Evolutionary conservation across 2,113 vertebrate genomes (phyloP).

Genomic region (Sinocyclocheilus anophthalmus): DNA sequence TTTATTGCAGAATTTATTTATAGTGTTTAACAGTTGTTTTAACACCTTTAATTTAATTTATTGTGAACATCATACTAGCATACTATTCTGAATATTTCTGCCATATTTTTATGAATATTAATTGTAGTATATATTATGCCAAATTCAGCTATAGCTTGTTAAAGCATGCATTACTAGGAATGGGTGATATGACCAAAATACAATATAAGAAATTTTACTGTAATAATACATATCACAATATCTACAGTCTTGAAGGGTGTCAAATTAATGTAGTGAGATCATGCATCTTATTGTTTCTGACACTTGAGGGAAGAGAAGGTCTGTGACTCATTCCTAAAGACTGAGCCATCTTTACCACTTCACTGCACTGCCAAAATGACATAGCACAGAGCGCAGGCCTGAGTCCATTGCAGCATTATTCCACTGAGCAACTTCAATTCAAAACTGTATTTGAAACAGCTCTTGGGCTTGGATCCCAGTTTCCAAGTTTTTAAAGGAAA

Average conservation of each 20-base stretch:
- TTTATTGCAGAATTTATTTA: no score
- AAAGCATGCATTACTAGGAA: neutral
- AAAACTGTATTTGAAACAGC: conserved; percentile 19
- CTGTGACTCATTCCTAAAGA: conserved; percentile 29
- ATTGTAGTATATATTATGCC: neutral
- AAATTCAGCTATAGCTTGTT: neutral
- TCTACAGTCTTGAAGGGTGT: neutral
- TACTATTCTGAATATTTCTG: neutral
- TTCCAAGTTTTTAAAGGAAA: conserved; percentile 34
- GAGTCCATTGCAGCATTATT: conserved; percentile 42
- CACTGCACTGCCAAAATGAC: conserved; percentile 43
- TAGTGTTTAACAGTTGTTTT: no score
- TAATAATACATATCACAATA: neutral
- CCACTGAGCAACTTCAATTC: conserved; percentile 40
- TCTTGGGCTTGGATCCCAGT: conserved; percentile 35
- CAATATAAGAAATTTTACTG: neutral
- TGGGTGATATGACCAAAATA: neutral
- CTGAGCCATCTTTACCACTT: conserved; percentile 23
- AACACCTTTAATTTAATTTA: no score
- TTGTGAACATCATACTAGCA: neutral
- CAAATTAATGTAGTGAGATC: neutral
- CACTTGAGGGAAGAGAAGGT: conserved; percentile 5
- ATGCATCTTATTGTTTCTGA: neutral
- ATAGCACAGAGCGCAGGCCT: conserved; percentile 25
- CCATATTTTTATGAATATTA: neutral